phyloP scores from a whole-genome alignment of 2,113 vertebrate species.

The Nothobranchius furzeri region DNA sequence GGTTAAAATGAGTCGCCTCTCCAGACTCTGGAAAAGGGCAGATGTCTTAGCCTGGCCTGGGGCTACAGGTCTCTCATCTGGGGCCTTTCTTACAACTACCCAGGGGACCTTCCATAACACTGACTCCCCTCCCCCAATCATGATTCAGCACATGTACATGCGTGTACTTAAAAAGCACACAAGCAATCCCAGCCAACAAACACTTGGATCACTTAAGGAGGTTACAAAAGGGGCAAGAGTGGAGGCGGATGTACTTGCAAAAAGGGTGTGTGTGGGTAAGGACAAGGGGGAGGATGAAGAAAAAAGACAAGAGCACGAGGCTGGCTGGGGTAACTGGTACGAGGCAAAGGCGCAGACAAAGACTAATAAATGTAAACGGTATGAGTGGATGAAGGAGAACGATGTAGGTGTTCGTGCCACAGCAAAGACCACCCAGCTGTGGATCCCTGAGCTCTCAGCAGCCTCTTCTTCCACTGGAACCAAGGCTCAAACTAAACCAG shows the following conservation, averaged over 20 bases:
- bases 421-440: constrained; percentile 61
- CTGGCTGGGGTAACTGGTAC: constrained; percentile 19
- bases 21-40: constrained; percentile 58
- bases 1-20: constrained; percentile 26
- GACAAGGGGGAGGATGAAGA: neutral
- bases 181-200: constrained; percentile 41
- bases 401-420: constrained; percentile 32
- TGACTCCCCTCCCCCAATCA: constrained; percentile 19
- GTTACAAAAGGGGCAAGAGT: constrained; percentile 53
- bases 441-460: constrained; percentile 16
- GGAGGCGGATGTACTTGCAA: constrained; percentile 47
- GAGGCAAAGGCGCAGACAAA: neutral
- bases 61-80: constrained; percentile 58
- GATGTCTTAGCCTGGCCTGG: constrained; percentile 65
- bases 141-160: constrained; percentile 49
- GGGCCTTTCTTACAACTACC: constrained; percentile 63
- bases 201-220: constrained; percentile 45
- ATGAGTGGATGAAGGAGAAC: constrained; percentile 10
- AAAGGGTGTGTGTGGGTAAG: constrained; percentile 17
- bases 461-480: constrained; percentile 63
- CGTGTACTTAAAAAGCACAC: constrained; percentile 25
- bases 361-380: constrained; percentile 3
- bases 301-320: constrained; percentile 23
- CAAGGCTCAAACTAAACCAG: constrained; percentile 46
- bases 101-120: constrained; percentile 54